Evolutionary conservation across 2,797 vertebrate species (phyloP), one percentile per base, ranked within the genome.

Genomic region (Chiloscyllium punctatum): DNA sequence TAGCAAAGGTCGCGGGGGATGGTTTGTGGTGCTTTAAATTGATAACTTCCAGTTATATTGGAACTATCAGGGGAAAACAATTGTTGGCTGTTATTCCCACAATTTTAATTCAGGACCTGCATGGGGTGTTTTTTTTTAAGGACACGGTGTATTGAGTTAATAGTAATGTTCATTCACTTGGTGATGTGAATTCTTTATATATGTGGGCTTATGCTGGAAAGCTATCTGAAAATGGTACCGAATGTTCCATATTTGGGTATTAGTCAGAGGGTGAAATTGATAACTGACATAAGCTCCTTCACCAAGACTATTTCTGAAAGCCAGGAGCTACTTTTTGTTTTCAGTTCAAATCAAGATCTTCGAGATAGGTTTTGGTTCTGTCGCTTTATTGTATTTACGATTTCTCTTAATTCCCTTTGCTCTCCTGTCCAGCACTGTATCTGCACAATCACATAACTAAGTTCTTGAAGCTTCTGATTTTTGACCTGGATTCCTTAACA

Each of bases 21-120:
- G 71, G 53, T 53, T 74, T 16, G 94, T 94, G 94, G 48, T 74
- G 69, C 94, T 95, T 69, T 77, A 53, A 95, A 77, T 95, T 71
- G n/a, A 48, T 95, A 71, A 72, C 77, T 95, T 92, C 62, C 68
- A 21, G 94, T 95, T 30, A 7, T 77, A 92, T 77, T 51, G 57
- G 88, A 77, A 77, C 94, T 74, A 18, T 77, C 5, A 48, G 51
- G 90, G 90, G 18, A 53, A 94, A 72, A 72, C 71, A 53, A 74
- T 68, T 33, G 27, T 68, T 72, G 57, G 37, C 8, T 71, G 62
- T 69, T 95, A 77, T 95, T 77, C 42, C 13, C 94, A 74, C 71
- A 74, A 11, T 95, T 69, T 77, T 95, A 95, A 95, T 74, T 74
- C 72, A 95, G 53, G 94, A 77, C 69, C 37, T 72, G 33, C 5